Base-by-base conservation (phyloP, 2,113 vertebrate genomes). In the Plecotus auritus region DNA sequence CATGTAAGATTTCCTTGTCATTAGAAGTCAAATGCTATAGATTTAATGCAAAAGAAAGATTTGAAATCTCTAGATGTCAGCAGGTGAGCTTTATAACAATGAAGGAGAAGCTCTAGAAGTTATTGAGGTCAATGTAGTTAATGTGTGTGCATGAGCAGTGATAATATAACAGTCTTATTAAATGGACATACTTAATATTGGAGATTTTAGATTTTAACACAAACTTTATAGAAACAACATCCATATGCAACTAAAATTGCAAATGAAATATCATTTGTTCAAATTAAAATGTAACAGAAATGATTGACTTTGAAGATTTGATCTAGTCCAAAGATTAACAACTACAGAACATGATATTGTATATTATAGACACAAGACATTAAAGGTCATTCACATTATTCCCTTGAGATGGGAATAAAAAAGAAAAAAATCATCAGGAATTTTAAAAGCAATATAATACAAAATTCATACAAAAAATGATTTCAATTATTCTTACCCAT, bases 11-110 rank as follows among this genome's bases (percentile, higher is more conserved):
- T 88, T 95, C 28, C 64, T 85, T 85, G 47, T 40, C 42, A 59
- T 56, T 77, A 69, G 56, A 67, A 42, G 69, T 85, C 61, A 89
- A 85, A 64, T n/a, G 40, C n/a, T 77, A 78, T 69, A 83, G n/a
- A 82, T 77, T 92, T 82, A 73, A 82, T 73, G 85, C 51, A 95
- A 88, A 92, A 30, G 20, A 54, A 85, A 73, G 61, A 73, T 59
- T 42, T 82, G 45, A 80, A 95, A 82, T 88, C 32, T 76, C 78
- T 90, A n/a, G 42, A 17, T 90, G 17, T 59, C 42, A 77, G 47
- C 32, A 94, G 28, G 17, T 72, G 47, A 95, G 40, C 35, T 88
- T 88, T 88, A 9, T 66, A 64, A 90, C 30, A 94, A 72, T 91
- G 93, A 54, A 88, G 74, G 76, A 66, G 23, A 90, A 64, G 18